Evolutionary conservation across 2,113 vertebrate species (phyloP), one percentile per base, ranked within the genome.

Genomic region (Cyphomyrus discorhynchus): DNA sequence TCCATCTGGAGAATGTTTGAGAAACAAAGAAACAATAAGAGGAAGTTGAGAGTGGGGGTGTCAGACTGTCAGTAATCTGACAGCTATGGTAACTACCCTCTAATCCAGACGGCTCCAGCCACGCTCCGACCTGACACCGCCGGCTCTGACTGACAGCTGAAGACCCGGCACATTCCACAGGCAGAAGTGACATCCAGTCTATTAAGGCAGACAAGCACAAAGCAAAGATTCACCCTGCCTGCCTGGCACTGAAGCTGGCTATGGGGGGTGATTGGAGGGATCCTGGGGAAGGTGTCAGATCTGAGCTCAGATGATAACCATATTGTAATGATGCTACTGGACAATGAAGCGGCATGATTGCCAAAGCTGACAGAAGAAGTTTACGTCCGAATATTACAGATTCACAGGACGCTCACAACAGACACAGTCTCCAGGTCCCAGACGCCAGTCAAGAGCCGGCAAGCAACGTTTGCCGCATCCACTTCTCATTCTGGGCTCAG

Each of bases 181-280:
- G 96, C 97, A 97, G 96, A 98, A 98, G 98, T 99, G 98, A 99
- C 98, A 99, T 98, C 95, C 97, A 98, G 97, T 98, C 98, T 98
- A 99, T 99, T 99, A 98, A 98, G 97, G 97, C 97, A 98, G 98
- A 99, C 97, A 98, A 98, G 97, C 98, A 98, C 97, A 98, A 97
- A 97, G 97, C 97, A 97, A 96, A 98, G 97, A 98, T 98, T 98
- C 98, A 97, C 98, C 98, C 98, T 97, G 97, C 97, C 97, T 97
- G 96, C 96, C 97, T 97, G 96, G 95, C 98, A 96, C 97, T 98
- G 97, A 97, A 97, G 96, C 95, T 96, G 95, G 96, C 97, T 98
- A 97, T 97, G n/a, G 97, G 96, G 97, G 97, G 97, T 98, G 98
- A 98, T 98, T 97, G 97, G 97, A 98, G 97, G 98, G 97, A 97